phyloP scores from a whole-genome alignment of 92 coral and sea anemone species.

The Palythoa caribaeorum region DNA sequence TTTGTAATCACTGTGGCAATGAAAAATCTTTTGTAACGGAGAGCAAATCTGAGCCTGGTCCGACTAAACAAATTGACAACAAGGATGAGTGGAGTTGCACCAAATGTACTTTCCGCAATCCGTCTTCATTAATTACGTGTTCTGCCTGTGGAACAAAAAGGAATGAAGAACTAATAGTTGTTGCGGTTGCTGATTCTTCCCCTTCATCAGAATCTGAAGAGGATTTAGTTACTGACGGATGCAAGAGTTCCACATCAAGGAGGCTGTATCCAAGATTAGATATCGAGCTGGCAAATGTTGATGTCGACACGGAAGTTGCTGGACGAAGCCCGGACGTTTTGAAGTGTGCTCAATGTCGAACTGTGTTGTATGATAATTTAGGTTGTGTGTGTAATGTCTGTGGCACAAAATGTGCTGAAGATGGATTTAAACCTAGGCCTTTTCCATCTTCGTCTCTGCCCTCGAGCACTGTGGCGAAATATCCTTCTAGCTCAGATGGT shows the following conservation, averaged over 20 bases:
- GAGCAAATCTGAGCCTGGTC: conserved; percentile 10
- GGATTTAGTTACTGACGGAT: conserved; percentile 13
- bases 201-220: neutral
- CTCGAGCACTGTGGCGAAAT: conserved; percentile 63
- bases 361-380: conserved; percentile 84
- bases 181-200: conserved; percentile 47
- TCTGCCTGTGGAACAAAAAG: conserved; percentile 71
- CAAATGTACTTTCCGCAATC: conserved; percentile 76
- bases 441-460: conserved; percentile 95
- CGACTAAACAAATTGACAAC: neutral
- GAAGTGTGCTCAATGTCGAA: conserved; percentile 92
- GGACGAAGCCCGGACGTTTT: conserved; percentile 81
- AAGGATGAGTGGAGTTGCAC: conserved; percentile 80
- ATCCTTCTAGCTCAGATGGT: conserved; percentile 60
- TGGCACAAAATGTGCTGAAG: conserved; percentile 80
- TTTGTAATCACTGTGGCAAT: conserved; percentile 57
- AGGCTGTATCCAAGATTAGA: conserved; percentile 68
- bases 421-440: conserved; percentile 96
- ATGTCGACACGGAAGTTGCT: conserved; percentile 68
- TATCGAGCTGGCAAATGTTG: conserved; percentile 61
- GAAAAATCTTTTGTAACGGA: conserved; percentile 21
- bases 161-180: conserved; percentile 21
- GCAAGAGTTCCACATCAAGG: conserved; percentile 20
- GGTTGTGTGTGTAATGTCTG: conserved; percentile 85
- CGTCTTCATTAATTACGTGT: conserved; percentile 56